Evolutionary conservation across 2,888 invertebrate genomes (phyloP).

Genomic region (Drosophila austrosaltans): DNA sequence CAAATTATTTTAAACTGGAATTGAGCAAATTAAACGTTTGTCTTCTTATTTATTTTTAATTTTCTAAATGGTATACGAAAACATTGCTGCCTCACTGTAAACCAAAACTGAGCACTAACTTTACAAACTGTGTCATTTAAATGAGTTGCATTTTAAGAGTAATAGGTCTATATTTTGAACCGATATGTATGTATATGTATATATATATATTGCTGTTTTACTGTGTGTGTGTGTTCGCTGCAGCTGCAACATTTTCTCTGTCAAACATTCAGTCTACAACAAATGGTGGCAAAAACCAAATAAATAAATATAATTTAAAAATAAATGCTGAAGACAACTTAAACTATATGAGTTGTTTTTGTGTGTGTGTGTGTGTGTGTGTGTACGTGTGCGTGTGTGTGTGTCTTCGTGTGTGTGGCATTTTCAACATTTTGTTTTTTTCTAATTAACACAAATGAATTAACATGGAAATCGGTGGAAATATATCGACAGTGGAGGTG

Average conservation of each 20-base stretch:
- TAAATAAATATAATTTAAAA: slow-evolving; percentile 54
- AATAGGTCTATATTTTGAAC: background rate
- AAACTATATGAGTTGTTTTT: background rate
- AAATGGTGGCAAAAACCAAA: slow-evolving; percentile 60
- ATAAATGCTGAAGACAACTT: background rate
- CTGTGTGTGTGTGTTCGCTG: slow-evolving; percentile 36
- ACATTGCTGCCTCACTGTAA: background rate
- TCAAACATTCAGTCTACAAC: slow-evolving; percentile 61
- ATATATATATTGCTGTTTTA: background rate
- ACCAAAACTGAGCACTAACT: background rate
- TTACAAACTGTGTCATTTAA: background rate
- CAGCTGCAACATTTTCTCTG: slow-evolving; percentile 77
- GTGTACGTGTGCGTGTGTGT: background rate
- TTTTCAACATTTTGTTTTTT: slow-evolving; percentile 27
- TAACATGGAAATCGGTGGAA: slow-evolving; percentile 61
- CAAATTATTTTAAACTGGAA: no score
- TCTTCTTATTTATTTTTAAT: no score
- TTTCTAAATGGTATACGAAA: no score
- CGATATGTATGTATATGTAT: background rate
- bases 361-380: background rate
- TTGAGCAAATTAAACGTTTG: no score
- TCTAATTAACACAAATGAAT: slow-evolving; percentile 68
- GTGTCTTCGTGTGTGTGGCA: slow-evolving; percentile 3
- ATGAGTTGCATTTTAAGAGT: background rate
- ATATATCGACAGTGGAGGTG: background rate